Evolutionary conservation across 2,888 invertebrate genomes (phyloP).

Genomic region (Griposia aprilina): DNA sequence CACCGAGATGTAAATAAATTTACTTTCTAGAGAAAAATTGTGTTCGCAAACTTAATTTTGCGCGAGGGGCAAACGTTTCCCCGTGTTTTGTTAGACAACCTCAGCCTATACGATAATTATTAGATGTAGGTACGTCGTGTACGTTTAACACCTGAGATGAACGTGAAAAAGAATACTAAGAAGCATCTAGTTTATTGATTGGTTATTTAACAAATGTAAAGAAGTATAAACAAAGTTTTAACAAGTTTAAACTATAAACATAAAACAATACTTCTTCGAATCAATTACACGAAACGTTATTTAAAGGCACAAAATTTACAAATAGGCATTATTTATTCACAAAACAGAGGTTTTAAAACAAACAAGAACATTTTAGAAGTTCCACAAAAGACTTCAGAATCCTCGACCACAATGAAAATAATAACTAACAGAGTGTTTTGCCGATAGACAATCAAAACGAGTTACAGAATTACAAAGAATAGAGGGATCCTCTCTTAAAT

Average conservation of each 20-base stretch:
- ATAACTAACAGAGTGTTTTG: constrained; percentile 66
- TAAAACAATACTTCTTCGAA: constrained; percentile 17
- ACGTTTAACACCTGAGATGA: constrained; percentile 10
- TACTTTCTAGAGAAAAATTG: constrained; percentile 79
- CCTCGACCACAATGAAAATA: constrained; percentile 74
- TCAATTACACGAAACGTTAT: constrained; percentile 18
- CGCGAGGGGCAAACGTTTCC: constrained; percentile 71
- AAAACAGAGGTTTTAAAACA: constrained; percentile 63
- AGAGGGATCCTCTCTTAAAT: constrained; percentile 81
- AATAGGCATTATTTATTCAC: constrained; percentile 57
- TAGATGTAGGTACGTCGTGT: constrained; percentile 11
- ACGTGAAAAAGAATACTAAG: background rate
- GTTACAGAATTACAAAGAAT: constrained; percentile 83
- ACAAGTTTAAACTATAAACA: constrained; percentile 4
- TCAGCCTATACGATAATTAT: constrained; percentile 65
- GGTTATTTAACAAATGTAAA: constrained; percentile 4
- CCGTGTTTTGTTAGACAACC: constrained; percentile 69
- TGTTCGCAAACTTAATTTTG: constrained; percentile 81
- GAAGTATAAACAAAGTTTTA: too few species aligned
- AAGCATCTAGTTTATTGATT: background rate
- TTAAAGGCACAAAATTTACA: constrained; percentile 22
- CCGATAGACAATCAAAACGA: constrained; percentile 81
- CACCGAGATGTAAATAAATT: constrained; percentile 77
- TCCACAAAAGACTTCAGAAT: constrained; percentile 69
- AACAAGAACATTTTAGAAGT: constrained; percentile 71